These are phyloP conservation scores for Protobothrops flavoviridis DNA, from an alignment of 2,113 vertebrate species.

Conservation along the genomic window DNA sequence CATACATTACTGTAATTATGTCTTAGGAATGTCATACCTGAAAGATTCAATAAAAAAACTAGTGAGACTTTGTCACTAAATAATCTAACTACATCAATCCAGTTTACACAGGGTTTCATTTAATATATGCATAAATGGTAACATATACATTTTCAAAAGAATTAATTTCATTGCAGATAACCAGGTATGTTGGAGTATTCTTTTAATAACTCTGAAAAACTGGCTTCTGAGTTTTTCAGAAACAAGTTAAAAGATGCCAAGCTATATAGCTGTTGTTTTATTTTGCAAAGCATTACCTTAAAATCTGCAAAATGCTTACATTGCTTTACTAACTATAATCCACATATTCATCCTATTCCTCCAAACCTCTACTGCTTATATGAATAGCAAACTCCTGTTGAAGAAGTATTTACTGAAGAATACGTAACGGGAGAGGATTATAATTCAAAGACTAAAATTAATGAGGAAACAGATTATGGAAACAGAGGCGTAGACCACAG, in stretches of 20 bases:
- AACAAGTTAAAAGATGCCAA: slow-evolving; percentile 63
- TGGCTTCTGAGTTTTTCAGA: slow-evolving; percentile 56
- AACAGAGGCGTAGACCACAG: slow-evolving; percentile 86
- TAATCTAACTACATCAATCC: background rate
- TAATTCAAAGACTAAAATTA: slow-evolving; percentile 78
- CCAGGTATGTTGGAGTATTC: slow-evolving; percentile 55
- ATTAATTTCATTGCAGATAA: slow-evolving; percentile 61
- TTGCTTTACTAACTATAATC: slow-evolving; percentile 88
- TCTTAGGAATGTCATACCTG: slow-evolving; percentile 26
- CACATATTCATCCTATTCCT: slow-evolving; percentile 76
- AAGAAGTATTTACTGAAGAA: slow-evolving; percentile 87
- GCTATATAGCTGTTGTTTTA: slow-evolving; percentile 52
- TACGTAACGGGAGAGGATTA: slow-evolving; percentile 84
- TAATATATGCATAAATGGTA: slow-evolving; percentile 40
- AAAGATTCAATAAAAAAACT: slow-evolving; percentile 40
- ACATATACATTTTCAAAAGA: slow-evolving; percentile 38
- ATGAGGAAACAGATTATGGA: slow-evolving; percentile 77
- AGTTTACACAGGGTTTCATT: background rate
- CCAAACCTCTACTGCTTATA: slow-evolving; percentile 70
- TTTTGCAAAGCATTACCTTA: slow-evolving; percentile 61
- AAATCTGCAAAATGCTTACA: slow-evolving; percentile 62
- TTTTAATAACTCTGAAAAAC: slow-evolving; percentile 67
- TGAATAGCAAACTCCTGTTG: slow-evolving; percentile 84
- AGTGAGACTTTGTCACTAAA: background rate
- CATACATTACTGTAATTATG: background rate